These are phyloP conservation scores for Petrocephalus schoutedeni DNA, from an alignment of 2,797 vertebrate genomes.

Conservation along the genomic window DNA sequence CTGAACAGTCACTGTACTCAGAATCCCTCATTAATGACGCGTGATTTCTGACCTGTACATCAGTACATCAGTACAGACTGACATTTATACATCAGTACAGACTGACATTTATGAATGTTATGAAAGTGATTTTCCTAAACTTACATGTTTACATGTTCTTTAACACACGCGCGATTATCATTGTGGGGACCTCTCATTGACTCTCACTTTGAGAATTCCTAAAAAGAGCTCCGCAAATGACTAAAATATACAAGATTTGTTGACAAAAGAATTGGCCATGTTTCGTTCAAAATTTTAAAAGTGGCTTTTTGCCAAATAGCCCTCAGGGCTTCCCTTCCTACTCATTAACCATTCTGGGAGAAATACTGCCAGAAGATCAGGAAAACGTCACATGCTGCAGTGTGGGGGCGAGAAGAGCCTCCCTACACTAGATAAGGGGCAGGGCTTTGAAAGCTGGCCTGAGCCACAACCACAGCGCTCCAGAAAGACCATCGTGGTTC, in stretches of 20 bases:
- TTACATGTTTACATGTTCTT: background rate
- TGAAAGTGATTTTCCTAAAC: background rate
- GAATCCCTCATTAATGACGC: background rate
- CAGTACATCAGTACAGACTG: background rate
- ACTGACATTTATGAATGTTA: too few species aligned
- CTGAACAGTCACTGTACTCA: background rate
- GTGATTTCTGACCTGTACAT: background rate
- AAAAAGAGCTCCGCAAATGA: background rate
- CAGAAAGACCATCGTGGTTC: background rate
- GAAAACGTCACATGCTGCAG: background rate
- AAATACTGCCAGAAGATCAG: background rate
- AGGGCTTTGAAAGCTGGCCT: background rate
- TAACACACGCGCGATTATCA: background rate
- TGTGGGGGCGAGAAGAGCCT: background rate
- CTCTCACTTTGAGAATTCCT: background rate
- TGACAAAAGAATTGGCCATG: background rate
- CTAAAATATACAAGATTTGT: background rate
- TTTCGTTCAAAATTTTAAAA: background rate
- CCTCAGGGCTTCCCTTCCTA: background rate
- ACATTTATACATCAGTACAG: background rate
- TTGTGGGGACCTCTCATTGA: background rate
- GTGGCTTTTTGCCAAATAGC: background rate
- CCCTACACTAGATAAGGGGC: background rate
- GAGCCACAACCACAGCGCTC: background rate
- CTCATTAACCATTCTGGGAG: background rate